phyloP scores from a whole-genome alignment of 2,888 invertebrate species.

The Epsilonema sp. region DNA sequence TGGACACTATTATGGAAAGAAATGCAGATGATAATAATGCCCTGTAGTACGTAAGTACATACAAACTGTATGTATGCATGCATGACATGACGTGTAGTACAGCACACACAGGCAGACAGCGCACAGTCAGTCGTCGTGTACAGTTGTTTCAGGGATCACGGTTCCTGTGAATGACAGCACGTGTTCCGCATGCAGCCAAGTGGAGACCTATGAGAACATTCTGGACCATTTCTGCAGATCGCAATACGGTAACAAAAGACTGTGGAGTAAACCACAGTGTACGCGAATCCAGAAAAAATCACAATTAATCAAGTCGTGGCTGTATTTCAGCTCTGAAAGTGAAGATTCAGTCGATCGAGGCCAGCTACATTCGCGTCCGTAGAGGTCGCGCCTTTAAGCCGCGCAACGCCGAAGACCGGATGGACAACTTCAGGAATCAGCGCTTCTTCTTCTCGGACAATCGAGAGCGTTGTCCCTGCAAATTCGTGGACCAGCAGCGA shows the following conservation, averaged over 20 bases:
- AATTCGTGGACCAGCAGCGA: not conserved
- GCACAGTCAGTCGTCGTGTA: no score
- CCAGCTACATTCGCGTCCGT: constrained; percentile 15
- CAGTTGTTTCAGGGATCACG: no score
- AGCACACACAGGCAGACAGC: no score
- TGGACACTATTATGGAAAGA: no score
- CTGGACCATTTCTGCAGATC: constrained; percentile 41
- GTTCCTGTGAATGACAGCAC: no score
- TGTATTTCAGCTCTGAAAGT: constrained; percentile 22
- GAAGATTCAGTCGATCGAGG: constrained; percentile 13
- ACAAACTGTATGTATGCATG: no score
- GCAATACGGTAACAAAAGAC: constrained; percentile 35
- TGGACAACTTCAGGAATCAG: constrained; percentile 7
- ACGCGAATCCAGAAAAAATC: not conserved
- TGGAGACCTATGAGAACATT: constrained; percentile 42
- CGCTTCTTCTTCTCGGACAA: constrained; percentile 2
- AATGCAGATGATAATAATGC: no score
- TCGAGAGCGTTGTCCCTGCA: constrained; percentile 2
- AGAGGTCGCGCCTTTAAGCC: constrained; percentile 19
- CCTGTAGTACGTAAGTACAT: no score
- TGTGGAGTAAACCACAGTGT: not conserved
- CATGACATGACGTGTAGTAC: no score
- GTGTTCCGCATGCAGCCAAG: constrained; percentile 40
- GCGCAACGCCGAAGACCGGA: constrained; percentile 13
- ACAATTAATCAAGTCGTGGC: not conserved